Evolutionary conservation across 2,113 vertebrate genomes (phyloP).

Genomic region (Erythrocercus mccallii): DNA sequence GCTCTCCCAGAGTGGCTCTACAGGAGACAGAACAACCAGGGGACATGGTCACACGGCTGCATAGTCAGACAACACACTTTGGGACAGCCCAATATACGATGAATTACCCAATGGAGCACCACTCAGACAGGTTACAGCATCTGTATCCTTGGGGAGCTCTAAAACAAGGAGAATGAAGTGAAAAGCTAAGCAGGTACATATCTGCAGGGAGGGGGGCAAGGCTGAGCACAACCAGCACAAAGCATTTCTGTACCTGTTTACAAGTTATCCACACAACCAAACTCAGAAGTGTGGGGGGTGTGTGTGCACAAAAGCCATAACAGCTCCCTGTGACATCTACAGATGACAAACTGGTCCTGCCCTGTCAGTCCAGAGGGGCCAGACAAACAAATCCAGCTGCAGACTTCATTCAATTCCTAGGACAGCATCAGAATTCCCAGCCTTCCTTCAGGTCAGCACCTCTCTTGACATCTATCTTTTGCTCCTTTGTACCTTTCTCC

Average conservation of each 20-base stretch:
- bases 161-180: neutral
- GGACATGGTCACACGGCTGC: fast-evolving
- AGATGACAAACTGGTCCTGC: neutral
- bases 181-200: neutral
- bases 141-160: neutral
- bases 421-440: neutral
- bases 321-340: neutral
- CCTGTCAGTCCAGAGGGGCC: neutral
- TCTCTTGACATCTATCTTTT: neutral
- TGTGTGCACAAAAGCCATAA: fast-evolving
- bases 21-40: neutral
- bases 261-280: neutral
- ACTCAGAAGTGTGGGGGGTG: neutral
- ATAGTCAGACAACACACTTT: neutral
- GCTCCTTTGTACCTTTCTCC: neutral
- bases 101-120: neutral
- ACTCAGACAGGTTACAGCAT: neutral
- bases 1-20: neutral
- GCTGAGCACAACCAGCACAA: neutral
- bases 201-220: neutral
- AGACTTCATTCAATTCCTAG: neutral
- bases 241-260: neutral
- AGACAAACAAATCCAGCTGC: neutral
- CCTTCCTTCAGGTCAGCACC: neutral
- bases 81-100: neutral